phyloP scores from a whole-genome alignment of 2,113 vertebrate genomes.

The Pipra filicauda region DNA sequence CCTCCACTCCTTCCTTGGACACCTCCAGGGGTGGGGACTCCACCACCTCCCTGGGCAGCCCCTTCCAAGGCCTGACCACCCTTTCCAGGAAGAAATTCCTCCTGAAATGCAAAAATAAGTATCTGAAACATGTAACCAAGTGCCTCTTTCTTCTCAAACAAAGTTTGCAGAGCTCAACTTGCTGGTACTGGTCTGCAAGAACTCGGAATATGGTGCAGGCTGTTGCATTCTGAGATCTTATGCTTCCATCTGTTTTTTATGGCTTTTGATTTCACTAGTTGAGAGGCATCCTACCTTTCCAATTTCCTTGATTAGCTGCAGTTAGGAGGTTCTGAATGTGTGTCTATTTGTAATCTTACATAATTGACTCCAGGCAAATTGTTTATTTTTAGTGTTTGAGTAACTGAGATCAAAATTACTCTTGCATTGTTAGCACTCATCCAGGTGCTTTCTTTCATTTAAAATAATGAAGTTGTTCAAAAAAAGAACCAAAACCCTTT shows the following conservation, averaged over 20 bases:
- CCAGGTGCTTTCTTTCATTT: background rate
- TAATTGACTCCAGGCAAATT: conserved; percentile 18
- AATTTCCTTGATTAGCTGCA: conserved; percentile 42
- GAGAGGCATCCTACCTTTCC: background rate
- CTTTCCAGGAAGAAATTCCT: background rate
- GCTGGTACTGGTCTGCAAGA: background rate
- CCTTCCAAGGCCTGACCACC: background rate
- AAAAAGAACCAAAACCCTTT: background rate
- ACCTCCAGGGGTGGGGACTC: background rate
- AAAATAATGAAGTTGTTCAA: background rate
- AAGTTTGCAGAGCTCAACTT: background rate
- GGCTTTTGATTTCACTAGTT: background rate
- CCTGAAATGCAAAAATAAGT: background rate
- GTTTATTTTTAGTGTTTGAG: conserved; percentile 22
- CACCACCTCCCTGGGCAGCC: background rate
- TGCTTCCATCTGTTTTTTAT: background rate
- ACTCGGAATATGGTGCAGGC: background rate
- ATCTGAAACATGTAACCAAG: background rate
- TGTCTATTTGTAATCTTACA: conserved; percentile 1
- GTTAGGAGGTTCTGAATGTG: conserved; percentile 16
- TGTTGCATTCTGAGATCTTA: background rate
- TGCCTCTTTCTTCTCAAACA: background rate
- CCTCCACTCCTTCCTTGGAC: background rate
- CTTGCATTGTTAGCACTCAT: conserved; percentile 4
- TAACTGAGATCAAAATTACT: background rate